phyloP scores from a whole-genome alignment of 2,888 invertebrate genomes.

The Melanostoma mellinum region DNA sequence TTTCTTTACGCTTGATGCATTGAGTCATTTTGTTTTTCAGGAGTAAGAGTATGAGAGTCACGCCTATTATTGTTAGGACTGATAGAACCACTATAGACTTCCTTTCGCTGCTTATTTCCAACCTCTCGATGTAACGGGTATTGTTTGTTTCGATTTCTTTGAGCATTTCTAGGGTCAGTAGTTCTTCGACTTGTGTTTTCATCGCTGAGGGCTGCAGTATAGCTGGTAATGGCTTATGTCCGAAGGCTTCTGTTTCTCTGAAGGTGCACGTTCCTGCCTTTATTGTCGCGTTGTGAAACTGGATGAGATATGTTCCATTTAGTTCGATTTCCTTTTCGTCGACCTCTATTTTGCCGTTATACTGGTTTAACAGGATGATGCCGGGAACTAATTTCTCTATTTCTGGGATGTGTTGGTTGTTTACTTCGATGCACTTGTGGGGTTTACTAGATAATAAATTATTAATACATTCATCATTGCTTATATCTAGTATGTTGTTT shows the following conservation, averaged over 20 bases:
- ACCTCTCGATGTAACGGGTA: conserved; percentile 15
- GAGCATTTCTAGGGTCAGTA: conserved; percentile 43
- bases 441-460: conserved; percentile 54
- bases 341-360: neutral
- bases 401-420: conserved; percentile 44
- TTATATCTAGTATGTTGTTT: conserved; percentile 54
- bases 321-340: conserved; percentile 15
- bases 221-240: conserved; percentile 18
- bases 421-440: conserved; percentile 48
- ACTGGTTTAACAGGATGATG: conserved; percentile 35
- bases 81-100: conserved; percentile 24
- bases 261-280: conserved; percentile 29
- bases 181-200: conserved; percentile 27
- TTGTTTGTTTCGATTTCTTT: conserved; percentile 43
- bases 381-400: conserved; percentile 36
- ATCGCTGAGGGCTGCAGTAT: conserved; percentile 26
- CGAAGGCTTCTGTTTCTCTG: conserved; percentile 10
- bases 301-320: conserved; percentile 28
- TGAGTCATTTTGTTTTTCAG: neutral
- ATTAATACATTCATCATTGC: conserved; percentile 57
- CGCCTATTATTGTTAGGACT: neutral
- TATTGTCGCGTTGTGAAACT: too few species aligned
- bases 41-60: neutral
- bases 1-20: neutral
- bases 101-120: conserved; percentile 16